A percentile compares a stretch with the other conserved stretches of the same genome.
Conservation (phyloP, 2,888 invertebrate genomes). For the Punctoribates punctum region DNA sequence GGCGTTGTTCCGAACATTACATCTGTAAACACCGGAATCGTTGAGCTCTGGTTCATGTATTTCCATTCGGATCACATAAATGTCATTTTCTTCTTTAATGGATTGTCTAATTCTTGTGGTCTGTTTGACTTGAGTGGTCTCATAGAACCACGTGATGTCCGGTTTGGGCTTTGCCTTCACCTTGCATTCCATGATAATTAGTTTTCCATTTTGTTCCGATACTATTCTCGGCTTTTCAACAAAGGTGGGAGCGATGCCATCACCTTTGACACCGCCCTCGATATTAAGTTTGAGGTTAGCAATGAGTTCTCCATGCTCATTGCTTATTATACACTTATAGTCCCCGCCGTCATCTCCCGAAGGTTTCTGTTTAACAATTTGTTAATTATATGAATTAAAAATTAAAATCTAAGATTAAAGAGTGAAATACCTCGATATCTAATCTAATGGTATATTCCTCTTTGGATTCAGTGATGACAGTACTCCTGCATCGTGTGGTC, state of each 20-base stretch:
- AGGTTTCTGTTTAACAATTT: slow-evolving; percentile 49
- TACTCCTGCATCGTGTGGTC: slow-evolving; percentile 48
- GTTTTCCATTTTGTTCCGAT: slow-evolving; percentile 93
- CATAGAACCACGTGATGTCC: slow-evolving; percentile 51
- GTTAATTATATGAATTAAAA: background rate
- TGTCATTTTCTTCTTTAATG: slow-evolving; percentile 75
- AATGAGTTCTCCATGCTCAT: slow-evolving; percentile 57
- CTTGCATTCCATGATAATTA: slow-evolving; percentile 94
- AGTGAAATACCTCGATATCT: slow-evolving; percentile 47
- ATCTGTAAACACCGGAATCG: slow-evolving; percentile 96
- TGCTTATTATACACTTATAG: slow-evolving; percentile 57
- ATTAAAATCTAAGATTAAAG: too few species aligned
- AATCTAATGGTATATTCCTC: slow-evolving; percentile 48
- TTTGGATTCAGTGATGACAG: slow-evolving; percentile 45
- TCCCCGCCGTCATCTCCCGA: slow-evolving; percentile 57
- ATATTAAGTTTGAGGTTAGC: slow-evolving; percentile 57
- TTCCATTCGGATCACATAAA: slow-evolving; percentile 81
- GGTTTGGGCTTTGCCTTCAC: slow-evolving; percentile 88
- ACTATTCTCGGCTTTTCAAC: slow-evolving; percentile 98
- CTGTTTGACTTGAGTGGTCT: slow-evolving; percentile 44
- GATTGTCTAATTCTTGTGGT: slow-evolving; percentile 62
- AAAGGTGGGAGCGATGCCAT: slow-evolving; percentile 79
- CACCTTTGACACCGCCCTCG: slow-evolving; percentile 53
- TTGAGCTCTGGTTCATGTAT: slow-evolving; percentile 84
- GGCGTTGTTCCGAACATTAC: slow-evolving; percentile 90